Evolutionary conservation across 2,888 invertebrate species (phyloP), one percentile per base, ranked within the genome.

Genomic region (Sarcophaga rosellei): DNA sequence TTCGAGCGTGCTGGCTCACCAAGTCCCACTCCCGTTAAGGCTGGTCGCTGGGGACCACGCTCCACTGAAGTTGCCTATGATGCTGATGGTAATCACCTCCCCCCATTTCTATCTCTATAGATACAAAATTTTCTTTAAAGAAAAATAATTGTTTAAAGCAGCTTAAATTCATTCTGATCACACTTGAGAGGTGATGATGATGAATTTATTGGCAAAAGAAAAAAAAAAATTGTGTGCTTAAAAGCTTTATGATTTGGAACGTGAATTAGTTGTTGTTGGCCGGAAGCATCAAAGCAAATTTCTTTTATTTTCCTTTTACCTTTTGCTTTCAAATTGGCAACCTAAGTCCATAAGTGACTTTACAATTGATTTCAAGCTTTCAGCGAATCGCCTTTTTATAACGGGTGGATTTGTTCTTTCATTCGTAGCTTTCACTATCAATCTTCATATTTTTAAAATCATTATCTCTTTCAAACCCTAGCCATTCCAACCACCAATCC

Each of bases 11-110:
- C 95, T 94, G 94, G 94, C 94, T 95, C 96, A 88, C 96, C 96
- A 90, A 91, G 92, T 90, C 92, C 92, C 90, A 96, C 96, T 91
- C 96, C 96, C 78, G 95, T 95, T 92, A 96, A 96, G 95, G 94
- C 95, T 91, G 95, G 96, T 93, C 95, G 95, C 92, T 96, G 94
- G 94, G 95, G 94, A 90, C 96, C 96, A 89, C 95, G 96, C 89
- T 95, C 95, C 92, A 94, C 95, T 91, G 96, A 96, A 94, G 94
- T 96, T 91, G 96, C 96, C 90, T 96, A 94, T 94, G 96, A 96
- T 94, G 94, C 95, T 93, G 96, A 96, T 92, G 96, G 96, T 95
- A 96, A 95, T 81, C 69, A 81, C 69, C 35, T 35, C 8, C 35
- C 35, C 35, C 35, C 35, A 35, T 35, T 35, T 35, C 35, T 35